These are phyloP conservation scores for Alectura lathami DNA, from an alignment of 2,113 vertebrate species.

Conservation along the genomic window DNA sequence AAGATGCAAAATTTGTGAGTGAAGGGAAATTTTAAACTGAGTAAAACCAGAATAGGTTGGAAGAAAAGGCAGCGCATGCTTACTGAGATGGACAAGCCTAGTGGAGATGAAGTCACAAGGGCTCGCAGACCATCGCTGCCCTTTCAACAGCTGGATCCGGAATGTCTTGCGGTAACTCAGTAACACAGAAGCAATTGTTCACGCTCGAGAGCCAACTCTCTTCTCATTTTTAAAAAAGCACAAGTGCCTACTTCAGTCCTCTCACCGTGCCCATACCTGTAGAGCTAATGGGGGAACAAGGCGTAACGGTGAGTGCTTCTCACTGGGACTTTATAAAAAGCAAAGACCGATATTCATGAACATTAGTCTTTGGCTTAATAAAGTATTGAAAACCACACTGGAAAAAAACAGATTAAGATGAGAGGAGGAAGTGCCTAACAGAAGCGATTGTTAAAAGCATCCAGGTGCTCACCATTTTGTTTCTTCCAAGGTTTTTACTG, in stretches of 20 bases:
- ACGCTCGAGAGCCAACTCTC: background rate
- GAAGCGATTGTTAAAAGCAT: background rate
- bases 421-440: background rate
- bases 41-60: background rate
- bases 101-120: background rate
- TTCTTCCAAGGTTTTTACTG: background rate
- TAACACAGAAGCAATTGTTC: background rate
- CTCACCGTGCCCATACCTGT: accelerated
- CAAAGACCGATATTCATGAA: background rate
- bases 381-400: background rate
- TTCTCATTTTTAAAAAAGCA: background rate
- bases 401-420: background rate
- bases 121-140: background rate
- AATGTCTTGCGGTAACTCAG: background rate
- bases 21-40: background rate
- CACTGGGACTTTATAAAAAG: background rate
- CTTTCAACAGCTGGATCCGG: background rate
- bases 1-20: background rate
- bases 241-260: background rate
- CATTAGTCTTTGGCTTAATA: background rate
- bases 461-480: background rate
- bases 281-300: background rate
- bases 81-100: background rate
- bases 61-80: background rate
- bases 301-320: accelerated